Evolutionary conservation across 2,113 vertebrate genomes (phyloP).

Genomic region (Gasterosteus nipponicus): DNA sequence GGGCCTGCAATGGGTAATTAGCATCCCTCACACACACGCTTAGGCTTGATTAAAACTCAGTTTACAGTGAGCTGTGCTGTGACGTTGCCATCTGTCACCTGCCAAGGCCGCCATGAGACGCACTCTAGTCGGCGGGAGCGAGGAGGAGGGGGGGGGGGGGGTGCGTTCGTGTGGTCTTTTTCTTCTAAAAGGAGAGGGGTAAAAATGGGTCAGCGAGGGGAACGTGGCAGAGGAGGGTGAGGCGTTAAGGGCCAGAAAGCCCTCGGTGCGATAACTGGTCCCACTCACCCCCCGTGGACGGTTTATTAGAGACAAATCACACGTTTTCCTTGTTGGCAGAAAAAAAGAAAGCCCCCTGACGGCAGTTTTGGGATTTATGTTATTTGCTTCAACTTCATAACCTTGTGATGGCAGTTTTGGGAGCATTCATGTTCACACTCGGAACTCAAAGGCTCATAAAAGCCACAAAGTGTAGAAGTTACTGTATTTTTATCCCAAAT

Average conservation of each 20-base stretch:
- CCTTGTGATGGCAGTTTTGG: constrained; percentile 50
- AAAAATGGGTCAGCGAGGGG: constrained; percentile 36
- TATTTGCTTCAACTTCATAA: constrained; percentile 63
- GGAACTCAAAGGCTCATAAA: constrained; percentile 49
- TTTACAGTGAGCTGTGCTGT: constrained; percentile 85
- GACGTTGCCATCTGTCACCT: constrained; percentile 90
- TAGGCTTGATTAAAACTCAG: constrained; percentile 91
- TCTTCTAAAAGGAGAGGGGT: constrained; percentile 29
- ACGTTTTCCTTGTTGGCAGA: constrained; percentile 48
- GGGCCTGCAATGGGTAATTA: constrained; percentile 88
- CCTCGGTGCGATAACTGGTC: constrained; percentile 45
- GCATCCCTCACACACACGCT: constrained; percentile 87
- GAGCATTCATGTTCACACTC: constrained; percentile 54
- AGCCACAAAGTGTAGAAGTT: constrained; percentile 24
- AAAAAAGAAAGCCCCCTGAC: constrained; percentile 49
- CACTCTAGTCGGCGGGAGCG: constrained; percentile 51
- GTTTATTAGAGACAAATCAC: constrained; percentile 49
- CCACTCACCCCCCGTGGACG: constrained; percentile 30
- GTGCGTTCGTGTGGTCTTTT: constrained; percentile 29
- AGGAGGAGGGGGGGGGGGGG: not conserved
- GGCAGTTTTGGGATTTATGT: constrained; percentile 53
- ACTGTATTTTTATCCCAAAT: constrained; percentile 27
- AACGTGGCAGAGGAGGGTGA: constrained; percentile 38
- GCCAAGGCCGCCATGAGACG: constrained; percentile 83
- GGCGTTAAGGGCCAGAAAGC: constrained; percentile 43